phyloP scores from a whole-genome alignment of 2,888 invertebrate genomes.

The Gastracanthus pulcherrimus region DNA sequence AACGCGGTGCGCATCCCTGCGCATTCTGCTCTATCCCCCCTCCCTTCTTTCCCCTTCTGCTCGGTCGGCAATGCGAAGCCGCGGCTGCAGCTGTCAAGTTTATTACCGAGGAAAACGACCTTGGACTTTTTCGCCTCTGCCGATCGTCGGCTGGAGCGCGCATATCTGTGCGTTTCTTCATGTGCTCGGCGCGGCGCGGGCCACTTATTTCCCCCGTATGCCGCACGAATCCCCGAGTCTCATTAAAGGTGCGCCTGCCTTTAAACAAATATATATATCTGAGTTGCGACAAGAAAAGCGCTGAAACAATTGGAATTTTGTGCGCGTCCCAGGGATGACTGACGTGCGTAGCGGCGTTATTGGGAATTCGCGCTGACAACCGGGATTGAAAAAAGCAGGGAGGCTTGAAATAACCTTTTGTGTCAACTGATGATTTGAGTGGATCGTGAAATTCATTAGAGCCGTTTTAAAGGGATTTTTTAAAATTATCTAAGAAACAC shows the following conservation, averaged over 20 bases:
- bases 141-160: not conserved
- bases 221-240: no score
- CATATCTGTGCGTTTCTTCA: not conserved
- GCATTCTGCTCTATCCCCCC: not conserved
- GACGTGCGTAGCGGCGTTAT: not conserved
- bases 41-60: not conserved
- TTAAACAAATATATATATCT: conserved; percentile 15
- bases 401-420: no score
- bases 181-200: not conserved
- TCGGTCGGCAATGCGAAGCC: conserved; percentile 8
- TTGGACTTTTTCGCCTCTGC: conserved; percentile 39
- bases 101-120: conserved; percentile 45
- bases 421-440: no score
- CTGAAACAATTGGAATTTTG: conserved; percentile 21
- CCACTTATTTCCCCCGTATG: conserved; percentile 22
- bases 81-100: conserved; percentile 51
- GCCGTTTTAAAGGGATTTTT: no score
- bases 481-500: no score
- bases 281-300: not conserved
- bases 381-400: no score
- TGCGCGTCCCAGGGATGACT: not conserved
- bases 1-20: conserved; percentile 32
- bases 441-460: no score
- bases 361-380: no score
- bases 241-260: not conserved